Percentiles rank a stretch among this genome's conserved stretches.
These are phyloP conservation scores for Pediacus dermestoides DNA, from an alignment of 2,888 invertebrate genomes.

Conservation along the genomic window DNA sequence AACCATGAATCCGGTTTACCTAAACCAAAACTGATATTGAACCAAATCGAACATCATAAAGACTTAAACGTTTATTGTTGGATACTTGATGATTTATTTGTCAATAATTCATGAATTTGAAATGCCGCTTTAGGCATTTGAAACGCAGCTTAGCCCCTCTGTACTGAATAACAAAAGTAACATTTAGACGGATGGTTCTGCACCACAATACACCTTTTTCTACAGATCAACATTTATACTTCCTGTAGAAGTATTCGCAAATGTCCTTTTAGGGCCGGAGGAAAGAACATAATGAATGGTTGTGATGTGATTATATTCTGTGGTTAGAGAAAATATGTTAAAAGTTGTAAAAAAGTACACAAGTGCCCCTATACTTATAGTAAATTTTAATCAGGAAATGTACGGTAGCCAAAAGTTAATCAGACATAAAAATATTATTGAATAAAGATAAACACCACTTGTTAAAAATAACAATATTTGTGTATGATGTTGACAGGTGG, in stretches of 20 bases:
- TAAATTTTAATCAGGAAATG: too few relatives aligned
- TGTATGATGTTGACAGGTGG: conserved; percentile 48
- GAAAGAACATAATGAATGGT: too few relatives aligned
- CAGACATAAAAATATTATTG: too few relatives aligned
- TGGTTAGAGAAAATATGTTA: too few relatives aligned
- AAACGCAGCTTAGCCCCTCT: conserved; percentile 30
- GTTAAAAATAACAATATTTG: conserved; percentile 50
- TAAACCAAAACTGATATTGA: too few relatives aligned
- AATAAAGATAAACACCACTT: conserved; percentile 21
- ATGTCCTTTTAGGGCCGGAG: conserved; percentile 8
- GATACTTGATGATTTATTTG: conserved; percentile 23
- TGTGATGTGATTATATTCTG: too few relatives aligned
- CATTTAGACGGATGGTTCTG: conserved; percentile 20
- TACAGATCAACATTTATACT: conserved; percentile 13
- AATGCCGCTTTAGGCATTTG: conserved; percentile 36
- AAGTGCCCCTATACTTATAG: too few relatives aligned
- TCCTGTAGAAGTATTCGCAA: conserved; percentile 17
- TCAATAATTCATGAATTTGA: conserved; percentile 34
- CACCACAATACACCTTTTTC: conserved; percentile 17
- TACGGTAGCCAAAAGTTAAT: too few relatives aligned
- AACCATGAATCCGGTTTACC: too few relatives aligned
- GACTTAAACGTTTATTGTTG: too few relatives aligned
- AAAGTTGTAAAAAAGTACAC: too few relatives aligned
- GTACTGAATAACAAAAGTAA: conserved; percentile 19
- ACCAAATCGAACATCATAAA: too few relatives aligned